Evolutionary conservation across 2,888 invertebrate genomes (phyloP), one percentile per base, ranked within the genome.

Genomic region (Caenorhabditis sp.): DNA sequence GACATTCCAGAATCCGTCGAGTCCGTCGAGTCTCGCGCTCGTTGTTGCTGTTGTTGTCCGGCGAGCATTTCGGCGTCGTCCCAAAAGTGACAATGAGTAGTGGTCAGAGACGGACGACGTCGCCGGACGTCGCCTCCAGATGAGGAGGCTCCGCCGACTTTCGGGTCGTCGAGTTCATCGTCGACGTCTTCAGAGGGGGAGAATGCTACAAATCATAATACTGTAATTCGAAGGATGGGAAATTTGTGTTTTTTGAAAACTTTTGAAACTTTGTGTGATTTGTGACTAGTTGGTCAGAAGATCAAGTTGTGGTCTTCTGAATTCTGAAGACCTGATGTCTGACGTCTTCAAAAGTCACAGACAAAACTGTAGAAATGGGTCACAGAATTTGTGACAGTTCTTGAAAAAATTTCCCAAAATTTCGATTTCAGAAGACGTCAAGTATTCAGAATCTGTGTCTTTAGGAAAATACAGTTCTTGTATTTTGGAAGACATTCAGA

Each of bases 11-110:
- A 47, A 47, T 47, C 47, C 47, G 47, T 47, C 1, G 47, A 47
- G 19, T 47, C 47, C 5, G 19, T 47, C 1, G 47, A 47, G 5
- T 47, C 47, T 47, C 47, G n/a, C 6, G 12, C 12, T 12, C 38
- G 4, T 31, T 31, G 31, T 31, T n/a, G n/a, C n/a, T n/a, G n/a
- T n/a, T n/a, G n/a, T n/a, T n/a, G n/a, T n/a, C n/a, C n/a, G n/a
- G n/a, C n/a, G n/a, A n/a, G n/a, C n/a, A n/a, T n/a, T n/a, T n/a
- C n/a, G n/a, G n/a, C n/a, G n/a, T 47, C 47, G 47, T 47, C 47
- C 47, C 47, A 47, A 47, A 47, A 47, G 19, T 47, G 47, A 19
- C 47, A 47, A 47, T 47, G 47, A 1, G 47, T 47, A n/a, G 47
- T 47, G 0, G 47, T 47, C 19, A 19, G 19, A 47, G 19, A 6